Evolutionary conservation across 2,113 vertebrate species (phyloP).

Genomic region (Accipiter cooperii): DNA sequence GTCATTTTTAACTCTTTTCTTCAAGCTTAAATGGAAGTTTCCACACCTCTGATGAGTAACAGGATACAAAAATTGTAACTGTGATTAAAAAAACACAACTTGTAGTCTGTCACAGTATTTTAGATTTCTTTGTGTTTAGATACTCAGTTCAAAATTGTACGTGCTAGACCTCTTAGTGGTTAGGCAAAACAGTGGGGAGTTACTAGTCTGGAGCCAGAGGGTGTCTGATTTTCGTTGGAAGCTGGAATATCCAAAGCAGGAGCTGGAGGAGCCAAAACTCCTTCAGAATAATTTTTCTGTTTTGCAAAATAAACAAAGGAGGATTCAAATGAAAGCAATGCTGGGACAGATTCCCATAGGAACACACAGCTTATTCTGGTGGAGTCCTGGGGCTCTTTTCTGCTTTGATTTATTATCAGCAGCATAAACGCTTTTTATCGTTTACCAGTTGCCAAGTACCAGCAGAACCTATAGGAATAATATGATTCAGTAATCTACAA

Average conservation of each 20-base stretch:
- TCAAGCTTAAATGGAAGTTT: not conserved
- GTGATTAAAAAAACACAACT: not conserved
- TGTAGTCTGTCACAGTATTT: not conserved
- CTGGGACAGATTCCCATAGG: conserved; percentile 19
- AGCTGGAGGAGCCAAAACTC: conserved; percentile 34
- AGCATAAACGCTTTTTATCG: not conserved
- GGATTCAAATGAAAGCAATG: conserved; percentile 21
- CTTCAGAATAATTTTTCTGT: conserved; percentile 48
- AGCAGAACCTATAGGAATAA: not conserved
- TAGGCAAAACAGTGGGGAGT: conserved; percentile 57
- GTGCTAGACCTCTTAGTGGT: conserved; percentile 51
- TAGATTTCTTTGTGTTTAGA: conserved; percentile 26
- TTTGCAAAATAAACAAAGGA: conserved; percentile 52
- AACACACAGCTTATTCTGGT: not conserved
- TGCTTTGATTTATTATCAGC: conserved; percentile 20
- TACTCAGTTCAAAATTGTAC: conserved; percentile 26
- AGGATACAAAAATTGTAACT: not conserved
- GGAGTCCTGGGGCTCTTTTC: not conserved
- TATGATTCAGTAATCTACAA: not conserved
- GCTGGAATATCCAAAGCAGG: conserved; percentile 32
- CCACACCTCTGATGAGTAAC: not conserved
- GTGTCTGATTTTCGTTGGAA: conserved; percentile 55
- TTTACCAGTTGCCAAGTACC: not conserved
- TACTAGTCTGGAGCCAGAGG: conserved; percentile 59
- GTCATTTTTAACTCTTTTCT: conserved; percentile 2